Conservation (phyloP, 1,140 invertebrate genomes). For the Trypoxylus dichotomus region DNA sequence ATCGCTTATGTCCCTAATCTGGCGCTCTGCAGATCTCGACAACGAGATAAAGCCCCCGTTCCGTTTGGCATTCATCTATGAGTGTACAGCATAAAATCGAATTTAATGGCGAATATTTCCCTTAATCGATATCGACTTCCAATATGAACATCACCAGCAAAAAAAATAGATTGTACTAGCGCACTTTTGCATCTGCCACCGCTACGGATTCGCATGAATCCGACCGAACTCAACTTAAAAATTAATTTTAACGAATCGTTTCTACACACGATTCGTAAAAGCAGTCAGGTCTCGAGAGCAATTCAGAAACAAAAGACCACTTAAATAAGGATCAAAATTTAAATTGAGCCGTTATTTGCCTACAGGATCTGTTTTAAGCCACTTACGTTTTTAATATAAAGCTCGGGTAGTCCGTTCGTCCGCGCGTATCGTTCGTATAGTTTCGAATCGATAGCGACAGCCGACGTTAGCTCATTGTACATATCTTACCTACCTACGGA, state of each 20-base stretch:
- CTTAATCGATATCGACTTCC: neutral
- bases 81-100: neutral
- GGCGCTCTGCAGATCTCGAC: no score
- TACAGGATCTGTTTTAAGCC: conserved; percentile 50
- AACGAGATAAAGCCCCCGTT: neutral
- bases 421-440: conserved; percentile 4
- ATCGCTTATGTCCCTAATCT: no score
- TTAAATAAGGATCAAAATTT: conserved; percentile 52
- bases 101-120: neutral
- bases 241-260: conserved; percentile 28
- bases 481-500: neutral
- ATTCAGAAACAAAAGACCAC: conserved; percentile 50
- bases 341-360: conserved; percentile 51
- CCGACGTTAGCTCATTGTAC: neutral
- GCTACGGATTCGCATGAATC: neutral
- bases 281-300: conserved; percentile 42
- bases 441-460: conserved; percentile 3
- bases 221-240: conserved; percentile 24
- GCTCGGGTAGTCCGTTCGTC: conserved; percentile 11
- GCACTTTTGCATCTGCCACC: conserved; percentile 15
- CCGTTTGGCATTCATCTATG: neutral
- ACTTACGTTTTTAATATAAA: conserved; percentile 51
- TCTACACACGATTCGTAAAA: conserved; percentile 26
- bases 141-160: neutral
- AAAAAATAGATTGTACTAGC: neutral